Evolutionary conservation across 2,113 vertebrate species (phyloP).

Genomic region (Rafetus swinhoei): DNA sequence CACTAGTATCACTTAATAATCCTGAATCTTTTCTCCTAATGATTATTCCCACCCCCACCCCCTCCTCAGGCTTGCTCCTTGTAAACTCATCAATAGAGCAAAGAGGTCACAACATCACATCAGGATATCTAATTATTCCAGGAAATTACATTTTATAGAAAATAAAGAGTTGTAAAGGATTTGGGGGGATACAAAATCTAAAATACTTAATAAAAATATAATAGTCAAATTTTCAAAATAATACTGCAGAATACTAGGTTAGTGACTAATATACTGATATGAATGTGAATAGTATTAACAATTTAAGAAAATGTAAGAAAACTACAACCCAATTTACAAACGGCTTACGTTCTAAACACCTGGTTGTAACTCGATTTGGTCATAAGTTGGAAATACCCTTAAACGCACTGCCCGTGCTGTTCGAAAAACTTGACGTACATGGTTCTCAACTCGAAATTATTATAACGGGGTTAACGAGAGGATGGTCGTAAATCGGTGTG

Average conservation of each 20-base stretch:
- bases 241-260: not conserved
- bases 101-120: slow-evolving; percentile 48
- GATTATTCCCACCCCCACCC: not conserved
- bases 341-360: too few species aligned
- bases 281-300: not conserved
- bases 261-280: not conserved
- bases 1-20: slow-evolving; percentile 1
- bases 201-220: not conserved
- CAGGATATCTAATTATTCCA: not conserved
- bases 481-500: too few species aligned
- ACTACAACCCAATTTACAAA: not conserved
- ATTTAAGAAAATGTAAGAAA: not conserved
- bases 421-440: too few species aligned
- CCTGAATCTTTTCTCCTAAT: slow-evolving; percentile 15
- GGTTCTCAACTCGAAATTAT: too few species aligned
- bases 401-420: too few species aligned
- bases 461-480: too few species aligned
- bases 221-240: not conserved
- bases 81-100: slow-evolving; percentile 26
- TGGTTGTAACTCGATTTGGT: too few species aligned
- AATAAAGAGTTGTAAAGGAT: not conserved
- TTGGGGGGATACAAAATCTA: not conserved
- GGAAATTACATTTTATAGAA: not conserved
- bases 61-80: not conserved
- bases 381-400: too few species aligned